Evolutionary conservation across 1,140 invertebrate genomes (phyloP).

Genomic region (Drosophila santomea): DNA sequence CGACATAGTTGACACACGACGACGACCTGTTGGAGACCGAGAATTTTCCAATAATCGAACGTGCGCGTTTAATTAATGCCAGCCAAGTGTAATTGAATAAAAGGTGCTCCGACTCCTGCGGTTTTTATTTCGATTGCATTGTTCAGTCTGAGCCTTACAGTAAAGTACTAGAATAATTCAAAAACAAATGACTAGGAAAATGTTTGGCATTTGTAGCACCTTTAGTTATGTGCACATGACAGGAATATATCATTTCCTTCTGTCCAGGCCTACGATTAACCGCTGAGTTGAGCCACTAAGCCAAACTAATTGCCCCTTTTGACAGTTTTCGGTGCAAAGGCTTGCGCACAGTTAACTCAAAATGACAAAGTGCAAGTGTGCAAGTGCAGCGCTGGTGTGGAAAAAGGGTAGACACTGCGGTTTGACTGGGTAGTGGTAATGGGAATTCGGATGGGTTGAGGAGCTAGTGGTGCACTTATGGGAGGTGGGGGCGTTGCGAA

Average conservation of each 20-base stretch:
- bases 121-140: constrained; percentile 17
- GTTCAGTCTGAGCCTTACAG: background rate
- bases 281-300: constrained; percentile 42
- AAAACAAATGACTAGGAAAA: too few relatives aligned
- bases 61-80: constrained; percentile 31
- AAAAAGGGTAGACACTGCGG: constrained; percentile 44
- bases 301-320: constrained; percentile 66
- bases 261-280: constrained; percentile 31
- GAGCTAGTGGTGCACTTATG: constrained; percentile 7
- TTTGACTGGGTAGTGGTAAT: constrained; percentile 13
- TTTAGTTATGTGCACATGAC: too few relatives aligned
- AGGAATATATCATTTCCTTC: background rate
- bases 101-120: background rate
- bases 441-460: background rate
- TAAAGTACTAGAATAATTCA: too few relatives aligned
- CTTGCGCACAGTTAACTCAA: constrained; percentile 59
- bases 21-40: constrained; percentile 56
- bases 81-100: constrained; percentile 21
- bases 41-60: constrained; percentile 53
- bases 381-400: constrained; percentile 18
- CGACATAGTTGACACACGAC: constrained; percentile 50
- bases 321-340: constrained; percentile 66
- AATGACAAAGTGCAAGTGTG: constrained; percentile 51
- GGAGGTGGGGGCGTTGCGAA: background rate
- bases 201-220: background rate